Evolutionary conservation across 2,113 vertebrate species (phyloP), one percentile per base, ranked within the genome.

Genomic region (Hirundichthys speculiger): DNA sequence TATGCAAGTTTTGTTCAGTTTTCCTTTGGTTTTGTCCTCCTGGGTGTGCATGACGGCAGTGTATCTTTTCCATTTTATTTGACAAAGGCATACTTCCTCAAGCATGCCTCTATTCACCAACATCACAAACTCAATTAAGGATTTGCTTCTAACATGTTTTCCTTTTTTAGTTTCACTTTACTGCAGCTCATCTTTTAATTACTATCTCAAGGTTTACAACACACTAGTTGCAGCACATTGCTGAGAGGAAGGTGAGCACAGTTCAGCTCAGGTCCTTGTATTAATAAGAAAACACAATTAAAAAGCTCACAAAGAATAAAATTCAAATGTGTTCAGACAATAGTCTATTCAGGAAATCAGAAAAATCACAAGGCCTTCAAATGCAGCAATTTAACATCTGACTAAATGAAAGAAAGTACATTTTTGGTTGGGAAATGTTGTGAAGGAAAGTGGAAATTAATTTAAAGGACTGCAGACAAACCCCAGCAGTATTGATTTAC

Each of bases 131-230:
- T 82, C 69, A 80, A 77, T 75, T n/a, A n/a, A n/a, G n/a, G n/a
- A n/a, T 83, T 76, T 71, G 39, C n/a, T 41, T 54, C 80, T 59
- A 67, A n/a, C 41, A 60, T 9, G n/a, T 62, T 76, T 79, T 48
- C 54, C 20, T 69, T 66, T 55, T 5, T 43, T 45, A 64, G 72
- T 76, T 83, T 84, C 67, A 54, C 74, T 53, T 73, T 41, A 45
- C 45, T 39, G 65, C 69, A 39, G 53, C 77, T 84, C 76, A 72
- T 58, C 62, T 76, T 84, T 88, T 88, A 86, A 89, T 87, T 87
- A 76, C 71, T 74, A 81, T 75, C 64, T 82, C 86, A 89, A 89
- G 87, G 84, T 76, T 82, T 52, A 49, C 0, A 9, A 78, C 80
- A 87, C 83, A 89, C 79, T 52, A 77, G 54, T 79, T 84, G 77